Conservation (phyloP, 1,140 invertebrate genomes). For the Dreissena polymorpha region DNA sequence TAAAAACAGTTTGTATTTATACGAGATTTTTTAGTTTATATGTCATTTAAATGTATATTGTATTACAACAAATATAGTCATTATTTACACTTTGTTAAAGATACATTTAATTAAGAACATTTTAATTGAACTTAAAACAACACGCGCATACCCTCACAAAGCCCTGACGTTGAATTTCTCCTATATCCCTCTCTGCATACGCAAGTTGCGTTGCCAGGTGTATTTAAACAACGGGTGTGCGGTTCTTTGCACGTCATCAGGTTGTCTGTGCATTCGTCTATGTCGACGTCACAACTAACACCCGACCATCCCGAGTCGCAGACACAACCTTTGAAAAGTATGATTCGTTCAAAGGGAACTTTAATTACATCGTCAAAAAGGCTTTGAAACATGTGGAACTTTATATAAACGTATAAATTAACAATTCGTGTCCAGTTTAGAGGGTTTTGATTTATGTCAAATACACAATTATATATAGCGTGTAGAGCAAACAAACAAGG, state of each 20-base stretch:
- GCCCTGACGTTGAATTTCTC: slow-evolving; percentile 1
- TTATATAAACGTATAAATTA: no score
- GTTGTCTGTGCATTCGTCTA: background rate
- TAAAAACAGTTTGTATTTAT: background rate
- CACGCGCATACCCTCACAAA: background rate
- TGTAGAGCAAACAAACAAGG: background rate
- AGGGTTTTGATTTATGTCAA: no score
- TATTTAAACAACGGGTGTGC: background rate
- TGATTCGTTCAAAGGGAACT: no score
- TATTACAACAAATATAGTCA: background rate
- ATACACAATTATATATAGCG: background rate
- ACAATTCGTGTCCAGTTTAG: no score
- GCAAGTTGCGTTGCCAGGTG: background rate
- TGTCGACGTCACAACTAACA: slow-evolving; percentile 20
- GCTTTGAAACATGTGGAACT: no score
- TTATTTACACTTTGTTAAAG: background rate
- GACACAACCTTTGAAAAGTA: slow-evolving; percentile 27
- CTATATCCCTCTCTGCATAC: background rate
- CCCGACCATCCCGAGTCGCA: slow-evolving; percentile 56
- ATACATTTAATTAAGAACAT: background rate
- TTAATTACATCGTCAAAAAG: no score
- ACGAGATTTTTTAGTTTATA: background rate
- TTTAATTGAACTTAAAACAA: no score
- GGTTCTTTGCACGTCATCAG: background rate
- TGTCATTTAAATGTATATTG: background rate